Percentiles rank a stretch among this genome's conserved stretches.
Evolutionary conservation across 2,113 vertebrate species (phyloP).

Genomic region (Holacanthus passer): DNA sequence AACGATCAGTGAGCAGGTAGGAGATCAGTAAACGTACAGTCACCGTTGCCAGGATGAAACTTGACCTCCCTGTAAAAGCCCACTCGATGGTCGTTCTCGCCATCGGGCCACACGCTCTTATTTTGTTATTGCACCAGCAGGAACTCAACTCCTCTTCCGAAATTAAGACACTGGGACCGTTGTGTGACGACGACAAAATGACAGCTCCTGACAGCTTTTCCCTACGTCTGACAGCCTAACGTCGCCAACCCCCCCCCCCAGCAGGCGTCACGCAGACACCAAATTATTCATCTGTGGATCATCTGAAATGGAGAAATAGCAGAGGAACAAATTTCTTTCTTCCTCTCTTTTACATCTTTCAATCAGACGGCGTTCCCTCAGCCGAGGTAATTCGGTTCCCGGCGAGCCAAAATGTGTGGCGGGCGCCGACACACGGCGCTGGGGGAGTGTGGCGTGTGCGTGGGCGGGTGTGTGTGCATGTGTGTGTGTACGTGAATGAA

Average conservation of each 20-base stretch:
- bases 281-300: conserved; percentile 54
- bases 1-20: background rate
- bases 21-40: background rate
- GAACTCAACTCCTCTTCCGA: background rate
- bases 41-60: conserved; percentile 18
- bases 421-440: conserved; percentile 10
- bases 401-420: background rate
- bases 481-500: conserved; percentile 35
- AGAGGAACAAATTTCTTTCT: background rate
- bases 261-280: conserved; percentile 24
- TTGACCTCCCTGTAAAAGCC: conserved; percentile 15
- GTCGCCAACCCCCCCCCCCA: conserved; percentile 1
- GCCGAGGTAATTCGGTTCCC: conserved; percentile 21
- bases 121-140: conserved; percentile 19
- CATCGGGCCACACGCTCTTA: background rate
- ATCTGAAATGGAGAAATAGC: conserved; percentile 27
- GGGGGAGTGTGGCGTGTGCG: conserved; percentile 2
- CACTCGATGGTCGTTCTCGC: conserved; percentile 3
- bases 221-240: conserved; percentile 24
- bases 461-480: background rate
- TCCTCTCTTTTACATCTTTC: conserved; percentile 8
- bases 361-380: conserved; percentile 23
- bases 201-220: conserved; percentile 45
- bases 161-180: conserved; percentile 21
- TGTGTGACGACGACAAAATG: conserved; percentile 27